phyloP scores from a whole-genome alignment of 2,888 invertebrate species.

The Paralinhomoeus sp. region DNA sequence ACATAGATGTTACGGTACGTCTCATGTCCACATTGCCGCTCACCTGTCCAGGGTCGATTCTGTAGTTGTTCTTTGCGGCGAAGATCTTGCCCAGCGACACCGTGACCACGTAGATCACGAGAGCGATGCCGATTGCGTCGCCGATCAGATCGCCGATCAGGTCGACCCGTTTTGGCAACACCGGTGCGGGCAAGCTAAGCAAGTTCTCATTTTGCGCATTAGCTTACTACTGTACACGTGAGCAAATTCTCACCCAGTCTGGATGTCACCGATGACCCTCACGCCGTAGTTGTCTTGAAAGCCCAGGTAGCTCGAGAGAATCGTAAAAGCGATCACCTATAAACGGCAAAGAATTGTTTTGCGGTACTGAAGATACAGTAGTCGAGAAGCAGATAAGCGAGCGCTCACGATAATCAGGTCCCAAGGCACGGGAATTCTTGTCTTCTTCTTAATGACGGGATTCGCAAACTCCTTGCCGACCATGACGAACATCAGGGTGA shows the following conservation, averaged over 20 bases:
- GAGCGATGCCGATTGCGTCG: slow-evolving; percentile 27
- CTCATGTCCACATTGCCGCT: not conserved
- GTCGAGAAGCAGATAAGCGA: slow-evolving; percentile 4
- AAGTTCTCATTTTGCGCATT: not conserved
- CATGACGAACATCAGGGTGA: slow-evolving; percentile 15
- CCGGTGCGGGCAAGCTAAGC: slow-evolving; percentile 9
- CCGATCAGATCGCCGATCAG: slow-evolving; percentile 11
- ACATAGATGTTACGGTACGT: too few species aligned
- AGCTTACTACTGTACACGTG: too few species aligned
- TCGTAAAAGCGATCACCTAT: slow-evolving; percentile 29
- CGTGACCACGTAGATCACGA: slow-evolving; percentile 30
- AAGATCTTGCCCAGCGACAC: slow-evolving; percentile 31
- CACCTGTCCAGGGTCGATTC: slow-evolving; percentile 29
- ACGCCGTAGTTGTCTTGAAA: slow-evolving; percentile 25
- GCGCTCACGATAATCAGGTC: slow-evolving; percentile 18
- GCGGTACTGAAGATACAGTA: slow-evolving; percentile 13
- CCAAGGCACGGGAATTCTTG: slow-evolving; percentile 16
- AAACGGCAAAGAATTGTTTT: slow-evolving; percentile 2
- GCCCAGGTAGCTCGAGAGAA: slow-evolving; percentile 24
- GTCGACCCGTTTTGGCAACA: slow-evolving; percentile 7
- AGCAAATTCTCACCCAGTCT: slow-evolving; percentile 24
- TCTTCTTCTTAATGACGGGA: slow-evolving; percentile 13
- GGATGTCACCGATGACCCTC: slow-evolving; percentile 28
- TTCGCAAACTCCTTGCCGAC: slow-evolving; percentile 15
- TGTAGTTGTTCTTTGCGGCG: slow-evolving; percentile 30